phyloP scores from a whole-genome alignment of 2,888 invertebrate genomes.

The Andrena flavipes region DNA sequence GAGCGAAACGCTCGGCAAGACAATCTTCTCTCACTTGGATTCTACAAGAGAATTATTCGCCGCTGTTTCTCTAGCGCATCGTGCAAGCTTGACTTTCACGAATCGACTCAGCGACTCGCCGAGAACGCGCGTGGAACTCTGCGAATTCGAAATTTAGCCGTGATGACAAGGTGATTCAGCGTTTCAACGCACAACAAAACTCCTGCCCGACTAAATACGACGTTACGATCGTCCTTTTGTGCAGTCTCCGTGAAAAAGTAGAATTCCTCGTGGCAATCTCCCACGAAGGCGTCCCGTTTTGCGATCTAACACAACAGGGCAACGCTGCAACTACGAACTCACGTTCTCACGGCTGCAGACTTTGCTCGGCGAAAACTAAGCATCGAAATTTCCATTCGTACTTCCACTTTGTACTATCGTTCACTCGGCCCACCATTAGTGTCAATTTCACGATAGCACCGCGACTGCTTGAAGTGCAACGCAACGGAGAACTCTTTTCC shows the following conservation, averaged over 20 bases:
- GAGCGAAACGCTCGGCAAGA: no score
- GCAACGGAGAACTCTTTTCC: no score
- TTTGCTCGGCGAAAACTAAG: conserved; percentile 1
- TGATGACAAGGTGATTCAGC: background rate
- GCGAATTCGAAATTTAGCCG: background rate
- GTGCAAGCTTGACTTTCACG: background rate
- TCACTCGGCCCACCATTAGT: background rate
- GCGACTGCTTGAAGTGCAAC: background rate
- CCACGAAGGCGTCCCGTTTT: conserved; percentile 62
- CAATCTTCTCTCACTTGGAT: no score
- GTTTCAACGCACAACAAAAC: conserved; percentile 6
- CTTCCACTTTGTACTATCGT: background rate
- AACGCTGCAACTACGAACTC: conserved; percentile 31
- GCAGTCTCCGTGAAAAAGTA: conserved; percentile 45
- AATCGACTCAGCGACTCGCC: background rate
- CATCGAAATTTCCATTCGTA: conserved; percentile 11
- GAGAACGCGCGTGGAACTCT: background rate
- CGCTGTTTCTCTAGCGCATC: no score
- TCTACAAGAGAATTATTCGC: background rate
- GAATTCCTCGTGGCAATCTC: conserved; percentile 63
- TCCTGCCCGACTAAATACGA: conserved; percentile 34
- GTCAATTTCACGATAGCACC: conserved; percentile 13
- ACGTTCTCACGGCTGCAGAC: conserved; percentile 61
- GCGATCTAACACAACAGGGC: conserved; percentile 52
- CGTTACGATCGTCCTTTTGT: conserved; percentile 38